These are phyloP conservation scores for Amaurobius ferox DNA, from an alignment of 2,888 invertebrate genomes.

Conservation along the genomic window DNA sequence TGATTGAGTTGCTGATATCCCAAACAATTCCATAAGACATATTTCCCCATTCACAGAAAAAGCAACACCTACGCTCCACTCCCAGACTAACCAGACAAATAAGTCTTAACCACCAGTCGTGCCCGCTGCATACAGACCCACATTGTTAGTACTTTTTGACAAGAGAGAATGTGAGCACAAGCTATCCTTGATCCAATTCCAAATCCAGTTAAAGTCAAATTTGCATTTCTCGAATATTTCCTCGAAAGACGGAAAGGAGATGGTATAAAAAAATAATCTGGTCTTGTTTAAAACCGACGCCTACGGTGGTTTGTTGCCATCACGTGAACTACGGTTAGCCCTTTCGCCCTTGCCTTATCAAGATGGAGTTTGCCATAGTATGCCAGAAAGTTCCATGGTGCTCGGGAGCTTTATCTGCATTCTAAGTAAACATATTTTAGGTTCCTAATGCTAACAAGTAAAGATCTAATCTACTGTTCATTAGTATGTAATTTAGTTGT, in stretches of 20 bases:
- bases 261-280: not conserved
- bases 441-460: not conserved
- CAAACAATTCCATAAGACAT: no score
- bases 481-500: no score
- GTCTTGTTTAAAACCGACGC: not conserved
- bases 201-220: not conserved
- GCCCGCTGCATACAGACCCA: no score
- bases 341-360: not conserved
- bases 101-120: no score
- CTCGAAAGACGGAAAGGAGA: not conserved
- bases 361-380: not conserved
- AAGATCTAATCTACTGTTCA: no score
- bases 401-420: not conserved
- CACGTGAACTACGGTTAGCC: not conserved
- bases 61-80: no score
- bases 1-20: no score
- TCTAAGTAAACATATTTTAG: not conserved
- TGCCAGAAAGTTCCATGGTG: no score
- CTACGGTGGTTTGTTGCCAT: not conserved
- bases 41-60: no score
- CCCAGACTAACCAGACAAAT: no score
- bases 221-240: not conserved
- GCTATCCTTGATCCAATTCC: not conserved
- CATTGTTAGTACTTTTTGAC: no score
- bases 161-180: not conserved